These are phyloP conservation scores for Chelon labrosus DNA, from an alignment of 2,797 vertebrate species.

Conservation along the genomic window DNA sequence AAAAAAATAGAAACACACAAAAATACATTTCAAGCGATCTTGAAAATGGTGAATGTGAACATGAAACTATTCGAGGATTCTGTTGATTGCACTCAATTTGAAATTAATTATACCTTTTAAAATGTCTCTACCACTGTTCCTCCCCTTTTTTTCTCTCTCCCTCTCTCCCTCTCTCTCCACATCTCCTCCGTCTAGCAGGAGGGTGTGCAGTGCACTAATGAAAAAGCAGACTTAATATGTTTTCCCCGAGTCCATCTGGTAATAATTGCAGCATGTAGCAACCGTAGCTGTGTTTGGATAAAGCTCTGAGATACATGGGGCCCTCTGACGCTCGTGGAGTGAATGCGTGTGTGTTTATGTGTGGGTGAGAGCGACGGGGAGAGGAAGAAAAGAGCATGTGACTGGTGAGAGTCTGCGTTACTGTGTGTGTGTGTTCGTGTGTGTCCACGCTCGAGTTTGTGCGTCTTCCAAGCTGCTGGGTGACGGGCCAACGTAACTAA, in stretches of 20 bases:
- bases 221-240: slow-evolving; percentile 79
- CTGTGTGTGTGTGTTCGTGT: slow-evolving; percentile 19
- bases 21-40: slow-evolving; percentile 8
- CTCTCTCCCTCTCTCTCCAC: neutral
- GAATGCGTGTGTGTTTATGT: slow-evolving; percentile 44
- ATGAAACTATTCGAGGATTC: slow-evolving; percentile 22
- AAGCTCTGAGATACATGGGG: slow-evolving; percentile 79
- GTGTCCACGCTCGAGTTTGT: slow-evolving; percentile 16
- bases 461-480: slow-evolving; percentile 56
- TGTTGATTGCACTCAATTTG: slow-evolving; percentile 29
- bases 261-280: slow-evolving; percentile 84
- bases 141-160: slow-evolving; percentile 7
- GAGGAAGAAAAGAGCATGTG: slow-evolving; percentile 40
- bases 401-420: slow-evolving; percentile 35
- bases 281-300: slow-evolving; percentile 83
- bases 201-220: slow-evolving; percentile 64
- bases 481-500: slow-evolving; percentile 71
- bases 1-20: slow-evolving; percentile 29
- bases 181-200: slow-evolving; percentile 24
- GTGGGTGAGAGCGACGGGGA: slow-evolving; percentile 27
- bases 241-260: slow-evolving; percentile 80
- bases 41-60: slow-evolving; percentile 30
- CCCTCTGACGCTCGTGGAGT: slow-evolving; percentile 67
- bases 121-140: slow-evolving; percentile 4
- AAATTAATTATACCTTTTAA: slow-evolving; percentile 26